Evolutionary conservation across 2,113 vertebrate species (phyloP).

Genomic region (Nothoprocta perdicaria): DNA sequence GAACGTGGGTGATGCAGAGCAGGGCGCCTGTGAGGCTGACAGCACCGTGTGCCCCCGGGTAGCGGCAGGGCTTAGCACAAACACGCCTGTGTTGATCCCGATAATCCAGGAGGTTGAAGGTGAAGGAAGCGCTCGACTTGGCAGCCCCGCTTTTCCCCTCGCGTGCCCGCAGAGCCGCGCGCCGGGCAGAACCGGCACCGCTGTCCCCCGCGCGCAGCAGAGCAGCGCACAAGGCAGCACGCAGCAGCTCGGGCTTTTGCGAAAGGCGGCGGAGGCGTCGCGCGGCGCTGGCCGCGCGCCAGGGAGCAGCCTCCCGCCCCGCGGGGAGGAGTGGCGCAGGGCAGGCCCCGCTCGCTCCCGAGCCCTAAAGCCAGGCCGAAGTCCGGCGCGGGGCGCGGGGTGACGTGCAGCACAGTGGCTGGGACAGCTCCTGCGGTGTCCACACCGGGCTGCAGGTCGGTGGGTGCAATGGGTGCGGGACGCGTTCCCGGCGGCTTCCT

Average conservation of each 20-base stretch:
- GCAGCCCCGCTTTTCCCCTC: not conserved
- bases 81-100: not conserved
- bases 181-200: not conserved
- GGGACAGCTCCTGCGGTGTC: not conserved
- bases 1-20: fast-evolving
- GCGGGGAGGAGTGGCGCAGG: conserved; percentile 8
- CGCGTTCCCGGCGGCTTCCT: no score
- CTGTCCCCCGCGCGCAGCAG: not conserved
- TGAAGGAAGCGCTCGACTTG: not conserved
- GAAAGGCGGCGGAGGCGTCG: fast-evolving
- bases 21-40: fast-evolving
- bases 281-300: fast-evolving
- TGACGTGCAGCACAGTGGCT: fast-evolving
- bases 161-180: fast-evolving
- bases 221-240: fast-evolving
- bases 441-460: not conserved
- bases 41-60: fast-evolving
- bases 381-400: fast-evolving
- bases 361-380: fast-evolving
- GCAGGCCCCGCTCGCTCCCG: fast-evolving
- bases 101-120: not conserved
- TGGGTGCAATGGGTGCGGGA: not conserved
- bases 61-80: not conserved
- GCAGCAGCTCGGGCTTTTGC: fast-evolving
- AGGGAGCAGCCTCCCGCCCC: not conserved